phyloP scores from a whole-genome alignment of 2,797 vertebrate species.

The Erithacus rubecula region DNA sequence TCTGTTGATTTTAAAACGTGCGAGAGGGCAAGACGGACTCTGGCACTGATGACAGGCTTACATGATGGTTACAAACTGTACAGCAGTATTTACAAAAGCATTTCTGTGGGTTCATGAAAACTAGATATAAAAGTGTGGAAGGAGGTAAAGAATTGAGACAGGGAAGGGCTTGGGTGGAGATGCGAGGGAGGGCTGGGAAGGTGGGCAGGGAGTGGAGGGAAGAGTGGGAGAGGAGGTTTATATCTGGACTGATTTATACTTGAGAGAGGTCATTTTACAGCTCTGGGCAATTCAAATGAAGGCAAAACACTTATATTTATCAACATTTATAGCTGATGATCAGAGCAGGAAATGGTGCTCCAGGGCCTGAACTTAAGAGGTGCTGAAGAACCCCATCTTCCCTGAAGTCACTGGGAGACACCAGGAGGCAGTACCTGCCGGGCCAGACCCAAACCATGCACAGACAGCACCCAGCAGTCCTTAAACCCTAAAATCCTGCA shows the following conservation, averaged over 20 bases:
- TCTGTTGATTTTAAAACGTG: slow-evolving; percentile 90
- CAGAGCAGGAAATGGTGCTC: slow-evolving; percentile 60
- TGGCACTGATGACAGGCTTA: slow-evolving; percentile 91
- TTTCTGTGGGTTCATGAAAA: slow-evolving; percentile 75
- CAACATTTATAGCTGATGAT: slow-evolving; percentile 64
- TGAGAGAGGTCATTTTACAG: slow-evolving; percentile 55
- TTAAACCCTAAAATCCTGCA: slow-evolving; percentile 11
- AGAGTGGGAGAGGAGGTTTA: slow-evolving; percentile 32
- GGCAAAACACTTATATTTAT: slow-evolving; percentile 64
- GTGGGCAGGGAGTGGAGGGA: not conserved
- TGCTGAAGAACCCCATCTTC: slow-evolving; percentile 44
- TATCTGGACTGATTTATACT: slow-evolving; percentile 30
- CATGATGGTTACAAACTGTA: slow-evolving; percentile 97
- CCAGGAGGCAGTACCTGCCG: not conserved
- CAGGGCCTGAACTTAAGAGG: slow-evolving; percentile 51
- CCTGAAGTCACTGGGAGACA: slow-evolving; percentile 39
- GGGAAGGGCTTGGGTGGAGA: slow-evolving; percentile 23
- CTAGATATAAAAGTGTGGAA: slow-evolving; percentile 67
- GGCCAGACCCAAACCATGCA: not conserved
- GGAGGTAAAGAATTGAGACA: slow-evolving; percentile 40
- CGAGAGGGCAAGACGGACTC: slow-evolving; percentile 93
- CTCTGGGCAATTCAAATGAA: slow-evolving; percentile 60
- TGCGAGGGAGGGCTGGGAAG: not conserved
- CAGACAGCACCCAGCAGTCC: not conserved
- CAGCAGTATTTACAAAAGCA: slow-evolving; percentile 92